Evolutionary conservation across 1,140 invertebrate genomes (phyloP), one percentile per base, ranked within the genome.

Genomic region (Drosophila micromelanica): DNA sequence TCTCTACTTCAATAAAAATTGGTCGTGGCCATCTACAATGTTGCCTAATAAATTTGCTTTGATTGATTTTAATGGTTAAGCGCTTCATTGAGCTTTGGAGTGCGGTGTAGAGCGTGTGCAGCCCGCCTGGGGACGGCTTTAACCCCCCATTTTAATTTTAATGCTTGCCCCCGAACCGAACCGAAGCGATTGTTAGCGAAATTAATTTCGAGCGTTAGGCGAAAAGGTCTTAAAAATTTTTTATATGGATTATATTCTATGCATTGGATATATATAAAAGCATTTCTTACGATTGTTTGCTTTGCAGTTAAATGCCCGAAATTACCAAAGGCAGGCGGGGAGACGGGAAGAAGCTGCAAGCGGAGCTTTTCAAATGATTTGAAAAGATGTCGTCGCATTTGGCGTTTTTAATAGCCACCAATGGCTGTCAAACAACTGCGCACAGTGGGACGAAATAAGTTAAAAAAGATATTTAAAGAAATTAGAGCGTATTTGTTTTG

Each of bases 11-110:
- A 78, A 85, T 85, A 85, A 86, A 86, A 78, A 60, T 52, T 59
- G 62, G 32, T 61, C 52, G 27, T 20, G 38, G 20, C 61, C 6
- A 30, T 51, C 37, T 64, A 84, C 82, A 86, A 76, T 86, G 82
- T 86, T 78, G 78, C 79, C 78, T 82, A 87, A 86, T 86, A 87
- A 89, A 87, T 90, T 77, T 84, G 73, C 84, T 87, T 90, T 90
- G 87, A 90, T 90, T 90, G 87, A 90, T 90, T 90, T 90, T 90
- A 90, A 90, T 90, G 87, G 81, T 87, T 80, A 87, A 84, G 89
- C 89, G 87, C 87, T 82, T 82, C 86, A 90, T 90, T 90, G 86
- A 67, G 79, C 73, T 73, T 73, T 80, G 59, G 63, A 84, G 35
- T 51, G 27, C 27, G 23, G 46, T 65, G 54, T 42, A 35, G 30